Evolutionary conservation across 2,113 vertebrate genomes (phyloP), one percentile per base, ranked within the genome.

Genomic region (human (Homo sapiens)): DNA sequence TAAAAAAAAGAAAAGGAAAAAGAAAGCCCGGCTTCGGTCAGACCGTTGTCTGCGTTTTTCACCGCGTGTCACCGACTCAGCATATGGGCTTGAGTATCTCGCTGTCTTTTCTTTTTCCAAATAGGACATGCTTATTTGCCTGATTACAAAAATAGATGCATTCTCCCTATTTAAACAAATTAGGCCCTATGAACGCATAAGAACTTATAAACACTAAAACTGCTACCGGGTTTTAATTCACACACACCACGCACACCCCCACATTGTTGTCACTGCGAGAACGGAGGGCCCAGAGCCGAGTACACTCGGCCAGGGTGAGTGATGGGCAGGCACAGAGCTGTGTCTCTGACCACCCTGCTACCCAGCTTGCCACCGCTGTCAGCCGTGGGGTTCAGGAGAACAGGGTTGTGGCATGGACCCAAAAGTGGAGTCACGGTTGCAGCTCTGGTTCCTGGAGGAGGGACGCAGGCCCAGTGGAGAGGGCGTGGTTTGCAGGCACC

Each of bases 401-500:
- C 22, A n/a, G 10, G 43, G 7, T 12, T 3, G 16, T 38, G 59
- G 35, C 35, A 45, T 22, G 6, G 1, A 18, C 38, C 38, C 1
- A 1, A 20, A 30, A 25, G 35, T 75, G 6, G 23, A 66, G 32
- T 50, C 3, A 48, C 11, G 57, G 59, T 30, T n/a, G 23, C 30
- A 27, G 85, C 76, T 10, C 16, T 14, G 40, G 8, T 57, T 48
- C 40, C 3, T 1, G 25, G 27, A 11, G 57, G n/a, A n/a, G 38
- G 35, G 22, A n/a, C 1, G 0, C 8, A 40, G 81, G 43, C 10
- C 0, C 27, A 20, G 6, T 8, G 2, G 23, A 25, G 20, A 6
- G 27, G 48, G 48, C 0, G 4, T 14, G 14, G 32, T 18, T 72
- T 2, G 8, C 6, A 1, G 2, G 14, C 6, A 20, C 25, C n/a